phyloP scores from a whole-genome alignment of 2,888 invertebrate genomes.

The Brachyopa scutellaris region DNA sequence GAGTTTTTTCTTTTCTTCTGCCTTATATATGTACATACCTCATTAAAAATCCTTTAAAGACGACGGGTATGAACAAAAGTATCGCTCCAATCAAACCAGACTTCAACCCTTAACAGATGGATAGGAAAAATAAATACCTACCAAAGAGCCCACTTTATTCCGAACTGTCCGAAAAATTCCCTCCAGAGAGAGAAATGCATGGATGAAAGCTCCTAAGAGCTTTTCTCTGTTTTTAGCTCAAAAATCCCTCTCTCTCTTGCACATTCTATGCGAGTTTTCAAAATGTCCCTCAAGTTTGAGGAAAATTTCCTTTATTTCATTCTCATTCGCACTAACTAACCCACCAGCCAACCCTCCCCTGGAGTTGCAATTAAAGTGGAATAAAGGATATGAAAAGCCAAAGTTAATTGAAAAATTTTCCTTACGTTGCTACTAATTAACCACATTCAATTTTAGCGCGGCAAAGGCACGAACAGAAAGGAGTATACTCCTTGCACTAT shows the following conservation, averaged over 20 bases:
- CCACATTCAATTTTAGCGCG: conserved; percentile 42
- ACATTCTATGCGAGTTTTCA: background rate
- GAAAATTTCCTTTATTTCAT: conserved; percentile 14
- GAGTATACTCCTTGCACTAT: background rate
- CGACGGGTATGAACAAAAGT: background rate
- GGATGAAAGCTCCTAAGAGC: background rate
- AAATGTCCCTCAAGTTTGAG: background rate
- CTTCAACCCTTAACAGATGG: background rate
- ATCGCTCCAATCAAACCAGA: background rate
- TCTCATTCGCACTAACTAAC: background rate
- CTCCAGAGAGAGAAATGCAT: no score
- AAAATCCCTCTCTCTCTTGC: no score
- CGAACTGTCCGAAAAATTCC: no score
- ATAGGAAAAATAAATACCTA: background rate
- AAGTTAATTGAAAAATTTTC: conserved; percentile 63
- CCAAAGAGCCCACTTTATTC: no score
- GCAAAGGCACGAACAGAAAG: background rate
- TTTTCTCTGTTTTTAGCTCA: conserved; percentile 21
- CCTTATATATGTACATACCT: no score
- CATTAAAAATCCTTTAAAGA: background rate
- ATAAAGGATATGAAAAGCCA: conserved; percentile 20
- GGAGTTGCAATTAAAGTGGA: conserved; percentile 23
- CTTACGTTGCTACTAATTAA: conserved; percentile 56
- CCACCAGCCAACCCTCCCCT: background rate
- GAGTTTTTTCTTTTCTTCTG: conserved; percentile 1